Base-by-base conservation (phyloP, 1,140 invertebrate species). In the Chelonus insularis region DNA sequence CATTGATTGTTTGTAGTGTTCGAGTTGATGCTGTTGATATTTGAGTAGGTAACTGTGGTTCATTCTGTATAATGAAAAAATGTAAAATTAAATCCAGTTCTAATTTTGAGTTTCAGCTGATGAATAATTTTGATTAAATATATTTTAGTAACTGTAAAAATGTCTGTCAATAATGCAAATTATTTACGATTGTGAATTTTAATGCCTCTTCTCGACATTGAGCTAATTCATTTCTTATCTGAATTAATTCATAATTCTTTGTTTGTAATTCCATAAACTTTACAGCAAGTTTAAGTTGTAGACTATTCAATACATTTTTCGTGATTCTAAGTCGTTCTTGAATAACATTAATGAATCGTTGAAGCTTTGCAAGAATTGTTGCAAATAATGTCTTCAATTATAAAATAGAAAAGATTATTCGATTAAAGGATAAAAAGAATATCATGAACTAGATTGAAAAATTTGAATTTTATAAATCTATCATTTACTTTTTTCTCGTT, bases 381-480 rank as follows among this genome's bases (percentile, higher is more conserved):
- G 71, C 66, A 60, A 80, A 68, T 65, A 75, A 70, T 64, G 74
- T 56, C 74, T 78, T 68, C 12, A 37, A 34, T 9, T 51, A 52
- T 20, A 56, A 12, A 25, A 18, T 36, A n/a, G n/a, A 50, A 43
- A 6, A 1, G 25, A 39, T 45, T 11, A 18, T 8, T 45, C 5
- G 6, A 48, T 1, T 8, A 12, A 20, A 18, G n/a, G 14, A 23
- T 25, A 50, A n/a, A n/a, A n/a, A n/a, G n/a, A n/a, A n/a, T n/a
- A n/a, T n/a, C n/a, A n/a, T n/a, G n/a, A n/a, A n/a, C n/a, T n/a
- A n/a, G n/a, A n/a, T n/a, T n/a, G n/a, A n/a, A n/a, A n/a, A n/a
- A n/a, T n/a, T n/a, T n/a, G n/a, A n/a, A n/a, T n/a, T n/a, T n/a
- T n/a, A n/a, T n/a, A n/a, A n/a, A n/a, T n/a, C n/a, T n/a, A n/a